Percentiles rank a stretch among this genome's conserved stretches.
phyloP scores from a whole-genome alignment of 2,113 vertebrate species.

The Ageneiosus marmoratus region DNA sequence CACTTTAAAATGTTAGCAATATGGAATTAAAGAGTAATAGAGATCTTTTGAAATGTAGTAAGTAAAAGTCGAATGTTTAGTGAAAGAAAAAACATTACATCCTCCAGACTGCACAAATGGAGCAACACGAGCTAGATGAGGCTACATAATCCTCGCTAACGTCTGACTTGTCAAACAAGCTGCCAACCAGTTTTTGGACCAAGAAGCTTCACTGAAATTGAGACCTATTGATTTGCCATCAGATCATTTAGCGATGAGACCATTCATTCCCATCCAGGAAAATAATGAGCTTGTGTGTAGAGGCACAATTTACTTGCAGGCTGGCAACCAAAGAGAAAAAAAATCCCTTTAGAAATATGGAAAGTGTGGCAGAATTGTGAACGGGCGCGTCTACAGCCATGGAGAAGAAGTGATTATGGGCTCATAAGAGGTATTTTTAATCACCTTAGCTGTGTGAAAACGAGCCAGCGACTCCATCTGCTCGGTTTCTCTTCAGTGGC shows the following conservation, averaged over 20 bases:
- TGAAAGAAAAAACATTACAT: too few species aligned
- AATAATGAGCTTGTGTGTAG: constrained; percentile 26
- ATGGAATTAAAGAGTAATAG: neutral
- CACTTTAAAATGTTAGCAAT: neutral
- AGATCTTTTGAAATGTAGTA: neutral
- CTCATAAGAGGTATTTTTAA: constrained; percentile 41
- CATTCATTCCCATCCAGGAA: constrained; percentile 28
- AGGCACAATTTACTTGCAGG: neutral
- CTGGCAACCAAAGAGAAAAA: neutral
- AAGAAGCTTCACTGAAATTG: neutral
- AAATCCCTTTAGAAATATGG: neutral
- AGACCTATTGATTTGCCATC: constrained; percentile 32
- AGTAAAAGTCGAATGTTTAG: neutral
- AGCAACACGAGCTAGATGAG: neutral
- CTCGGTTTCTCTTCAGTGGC: constrained; percentile 22
- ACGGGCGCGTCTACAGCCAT: neutral
- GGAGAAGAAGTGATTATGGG: constrained; percentile 29
- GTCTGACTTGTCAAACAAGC: constrained; percentile 6
- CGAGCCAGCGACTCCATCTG: constrained; percentile 30
- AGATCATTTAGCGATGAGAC: constrained; percentile 22
- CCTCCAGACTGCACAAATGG: neutral
- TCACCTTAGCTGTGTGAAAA: constrained; percentile 36
- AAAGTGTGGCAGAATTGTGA: constrained; percentile 21
- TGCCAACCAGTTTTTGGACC: neutral
- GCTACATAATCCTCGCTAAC: neutral